phyloP scores from a whole-genome alignment of 2,113 vertebrate species.

The Antidorcas marsupialis region DNA sequence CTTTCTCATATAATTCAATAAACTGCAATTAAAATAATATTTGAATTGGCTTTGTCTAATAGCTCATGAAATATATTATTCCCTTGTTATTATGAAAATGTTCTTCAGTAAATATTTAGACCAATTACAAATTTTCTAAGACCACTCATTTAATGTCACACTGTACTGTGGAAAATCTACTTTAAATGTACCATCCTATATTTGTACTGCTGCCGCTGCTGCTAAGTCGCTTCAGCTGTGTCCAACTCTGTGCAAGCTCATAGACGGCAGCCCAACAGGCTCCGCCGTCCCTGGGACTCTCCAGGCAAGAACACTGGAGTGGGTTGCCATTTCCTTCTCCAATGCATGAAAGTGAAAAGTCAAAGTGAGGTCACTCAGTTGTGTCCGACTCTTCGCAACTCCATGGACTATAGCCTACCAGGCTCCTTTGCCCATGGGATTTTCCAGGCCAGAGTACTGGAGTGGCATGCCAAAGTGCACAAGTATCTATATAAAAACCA shows the following conservation, averaged over 20 bases:
- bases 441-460: too few species aligned
- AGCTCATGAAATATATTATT: slow-evolving; percentile 9
- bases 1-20: slow-evolving; percentile 23
- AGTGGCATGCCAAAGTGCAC: neutral
- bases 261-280: too few species aligned
- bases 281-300: too few species aligned
- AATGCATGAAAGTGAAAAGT: too few species aligned
- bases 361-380: too few species aligned
- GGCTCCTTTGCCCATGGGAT: too few species aligned
- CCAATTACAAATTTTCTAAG: slow-evolving; percentile 15
- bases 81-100: slow-evolving; percentile 15
- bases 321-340: too few species aligned
- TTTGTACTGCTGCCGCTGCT: neutral
- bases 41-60: neutral
- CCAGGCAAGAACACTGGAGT: too few species aligned
- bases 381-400: too few species aligned
- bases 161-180: neutral
- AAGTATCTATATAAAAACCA: neutral
- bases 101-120: slow-evolving; percentile 20
- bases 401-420: too few species aligned
- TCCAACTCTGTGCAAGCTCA: too few species aligned
- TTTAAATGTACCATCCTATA: neutral
- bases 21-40: slow-evolving; percentile 28
- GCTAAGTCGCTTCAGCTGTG: too few species aligned
- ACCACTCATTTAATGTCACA: slow-evolving; percentile 17